phyloP scores from a whole-genome alignment of 2,888 invertebrate genomes.

The Stenichneumon culpator region DNA sequence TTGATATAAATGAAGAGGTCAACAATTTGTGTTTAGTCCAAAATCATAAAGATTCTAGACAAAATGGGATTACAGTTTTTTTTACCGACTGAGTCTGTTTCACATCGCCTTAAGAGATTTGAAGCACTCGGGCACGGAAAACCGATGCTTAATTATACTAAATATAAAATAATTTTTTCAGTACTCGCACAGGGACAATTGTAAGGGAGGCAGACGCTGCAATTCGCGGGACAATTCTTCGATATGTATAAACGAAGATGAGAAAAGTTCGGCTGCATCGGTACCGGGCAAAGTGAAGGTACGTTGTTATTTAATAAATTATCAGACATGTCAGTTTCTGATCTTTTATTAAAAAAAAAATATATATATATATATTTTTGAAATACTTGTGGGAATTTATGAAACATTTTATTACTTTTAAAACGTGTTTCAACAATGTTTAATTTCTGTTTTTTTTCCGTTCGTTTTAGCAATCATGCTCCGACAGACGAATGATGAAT shows the following conservation, averaged over 20 bases:
- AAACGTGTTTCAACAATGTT: neutral
- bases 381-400: neutral
- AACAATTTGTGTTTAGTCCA: too few species aligned
- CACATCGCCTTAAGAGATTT: neutral
- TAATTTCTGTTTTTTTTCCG: neutral
- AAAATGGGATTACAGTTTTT: neutral
- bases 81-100: neutral
- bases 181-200: slow-evolving; percentile 78
- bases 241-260: slow-evolving; percentile 74
- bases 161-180: slow-evolving; percentile 69
- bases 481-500: slow-evolving; percentile 90
- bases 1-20: too few species aligned
- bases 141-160: neutral
- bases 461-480: slow-evolving; percentile 85
- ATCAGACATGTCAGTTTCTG: slow-evolving; percentile 6
- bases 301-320: slow-evolving; percentile 15
- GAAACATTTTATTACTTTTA: too few species aligned
- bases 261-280: slow-evolving; percentile 73
- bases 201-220: slow-evolving; percentile 67
- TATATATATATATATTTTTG: neutral
- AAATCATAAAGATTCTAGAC: neutral
- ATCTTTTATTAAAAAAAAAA: neutral
- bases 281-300: slow-evolving; percentile 76
- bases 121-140: neutral
- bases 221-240: slow-evolving; percentile 75